Evolutionary conservation across 2,797 vertebrate genomes (phyloP).

Genomic region (Triplophysa bombifrons): DNA sequence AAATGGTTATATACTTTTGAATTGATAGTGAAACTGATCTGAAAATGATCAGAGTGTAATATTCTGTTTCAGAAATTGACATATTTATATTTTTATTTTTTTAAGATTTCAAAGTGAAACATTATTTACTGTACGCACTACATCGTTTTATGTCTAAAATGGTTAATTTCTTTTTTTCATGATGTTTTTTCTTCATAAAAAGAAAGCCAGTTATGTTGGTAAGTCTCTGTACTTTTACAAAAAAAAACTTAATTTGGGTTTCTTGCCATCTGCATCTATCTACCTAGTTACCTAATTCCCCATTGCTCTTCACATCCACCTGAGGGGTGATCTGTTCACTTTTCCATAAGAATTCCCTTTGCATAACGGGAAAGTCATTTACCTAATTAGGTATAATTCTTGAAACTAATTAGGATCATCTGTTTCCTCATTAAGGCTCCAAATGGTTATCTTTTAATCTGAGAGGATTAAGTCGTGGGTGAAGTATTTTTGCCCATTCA

Average conservation of each 20-base stretch:
- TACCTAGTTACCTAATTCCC: not conserved
- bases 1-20: no score
- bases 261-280: not conserved
- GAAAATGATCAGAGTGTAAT: no score
- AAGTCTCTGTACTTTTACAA: no score
- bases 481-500: conserved; percentile 2
- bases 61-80: no score
- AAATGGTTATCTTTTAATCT: not conserved
- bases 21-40: no score
- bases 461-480: not conserved
- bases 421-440: not conserved
- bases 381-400: not conserved
- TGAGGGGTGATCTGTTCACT: not conserved
- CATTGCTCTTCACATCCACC: not conserved
- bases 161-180: no score
- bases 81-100: no score
- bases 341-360: not conserved
- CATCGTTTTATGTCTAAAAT: no score
- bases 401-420: not conserved
- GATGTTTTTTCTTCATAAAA: no score
- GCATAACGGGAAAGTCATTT: not conserved
- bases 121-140: no score
- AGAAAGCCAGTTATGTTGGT: no score
- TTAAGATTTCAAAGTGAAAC: no score
- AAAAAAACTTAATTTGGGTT: not conserved